Base-by-base conservation (phyloP, 2,113 vertebrate genomes). In the Lynx canadensis region DNA sequence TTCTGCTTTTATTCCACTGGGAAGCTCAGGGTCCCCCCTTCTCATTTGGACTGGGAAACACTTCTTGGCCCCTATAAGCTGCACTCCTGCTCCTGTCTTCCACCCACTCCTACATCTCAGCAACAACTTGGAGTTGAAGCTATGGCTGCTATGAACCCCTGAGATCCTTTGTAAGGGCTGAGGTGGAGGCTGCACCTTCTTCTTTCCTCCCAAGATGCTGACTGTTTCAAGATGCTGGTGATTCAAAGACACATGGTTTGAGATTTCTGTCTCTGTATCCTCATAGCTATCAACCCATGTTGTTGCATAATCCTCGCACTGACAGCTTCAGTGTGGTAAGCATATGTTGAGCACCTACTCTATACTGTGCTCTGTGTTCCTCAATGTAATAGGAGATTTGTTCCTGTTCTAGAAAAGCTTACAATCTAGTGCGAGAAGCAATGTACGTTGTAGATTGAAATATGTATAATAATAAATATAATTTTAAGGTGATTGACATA, bases 1-100 rank as follows among this genome's bases (percentile, higher is more conserved):
- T 57, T 8, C 2, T 2, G 41, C 7, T 4, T 1, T 68, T 45
- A 82, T 48, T 55, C 21, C 5, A 0, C 27, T 23, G 7, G 15
- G 83, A 80, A 60, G 80, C 50, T 65, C 33, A 55, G 33, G 23
- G 10, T 45, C 7, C 18, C 21, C 2, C 13, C 50, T 12, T 73
- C 27, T 19, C 14, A 19, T 36, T 48, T 8, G n/a, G 48, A 19
- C 48, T 66, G 36, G 36, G 52, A 57, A 78, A 36, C 16, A 7
- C 50, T 65, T 31, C 66, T 74, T 73, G 29, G 9, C 0, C 48
- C 63, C 38, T 19, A n/a, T 21, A 52, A 81, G 57, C 36, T 1
- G 3, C 4, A 2, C 14, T 27, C 21, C 38, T 27, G 31, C 57
- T 74, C 69, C 60, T 93, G 45, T 90, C 57, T 52, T 38, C 8